phyloP scores from a whole-genome alignment of 2,888 invertebrate species.

The Papilio protenor region DNA sequence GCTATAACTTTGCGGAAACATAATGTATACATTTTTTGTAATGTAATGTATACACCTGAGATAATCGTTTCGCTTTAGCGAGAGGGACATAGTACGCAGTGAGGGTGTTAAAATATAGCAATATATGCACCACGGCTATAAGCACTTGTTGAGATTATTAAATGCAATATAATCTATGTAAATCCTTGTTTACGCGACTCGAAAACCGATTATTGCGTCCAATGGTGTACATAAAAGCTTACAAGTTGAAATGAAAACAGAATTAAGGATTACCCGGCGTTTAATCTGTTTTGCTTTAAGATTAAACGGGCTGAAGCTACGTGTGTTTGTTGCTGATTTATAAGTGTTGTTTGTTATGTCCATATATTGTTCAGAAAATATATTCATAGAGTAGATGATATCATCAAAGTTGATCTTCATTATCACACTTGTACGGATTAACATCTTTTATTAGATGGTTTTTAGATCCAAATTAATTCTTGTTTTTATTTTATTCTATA shows the following conservation, averaged over 20 bases:
- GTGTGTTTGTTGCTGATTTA: slow-evolving; percentile 24
- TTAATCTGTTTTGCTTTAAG: slow-evolving; percentile 23
- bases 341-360: slow-evolving; percentile 6
- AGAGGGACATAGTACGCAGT: too few relatives aligned
- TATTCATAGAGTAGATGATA: neutral
- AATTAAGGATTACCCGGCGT: slow-evolving; percentile 30
- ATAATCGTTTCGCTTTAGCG: too few relatives aligned
- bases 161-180: neutral
- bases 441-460: neutral
- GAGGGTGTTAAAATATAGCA: too few relatives aligned
- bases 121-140: neutral
- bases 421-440: neutral
- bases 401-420: neutral
- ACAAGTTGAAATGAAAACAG: slow-evolving; percentile 31
- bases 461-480: neutral
- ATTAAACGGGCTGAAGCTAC: slow-evolving; percentile 18
- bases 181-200: neutral
- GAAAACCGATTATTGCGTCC: neutral
- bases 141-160: too few relatives aligned
- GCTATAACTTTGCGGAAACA: too few relatives aligned
- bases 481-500: neutral
- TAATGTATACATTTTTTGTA: too few relatives aligned
- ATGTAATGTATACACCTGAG: too few relatives aligned
- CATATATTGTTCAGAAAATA: neutral
- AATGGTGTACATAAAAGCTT: slow-evolving; percentile 20